Evolutionary conservation across 2,113 vertebrate genomes (phyloP).

Genomic region (Tetrax tetrax): DNA sequence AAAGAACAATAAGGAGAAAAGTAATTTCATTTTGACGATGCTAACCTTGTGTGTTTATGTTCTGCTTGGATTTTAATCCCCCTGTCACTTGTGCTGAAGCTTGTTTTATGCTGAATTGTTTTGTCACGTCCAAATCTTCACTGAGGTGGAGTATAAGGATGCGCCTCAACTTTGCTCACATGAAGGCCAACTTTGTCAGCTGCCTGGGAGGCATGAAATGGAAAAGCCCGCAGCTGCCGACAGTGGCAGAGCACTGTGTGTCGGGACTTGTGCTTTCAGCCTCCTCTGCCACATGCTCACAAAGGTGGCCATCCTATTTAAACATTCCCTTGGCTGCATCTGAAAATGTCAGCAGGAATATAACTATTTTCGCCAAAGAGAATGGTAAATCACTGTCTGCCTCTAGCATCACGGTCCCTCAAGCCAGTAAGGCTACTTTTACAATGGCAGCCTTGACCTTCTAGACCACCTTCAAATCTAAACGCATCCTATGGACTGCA

Average conservation of each 20-base stretch:
- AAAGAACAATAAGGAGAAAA: conserved; percentile 68
- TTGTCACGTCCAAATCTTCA: neutral
- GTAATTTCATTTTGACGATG: conserved; percentile 69
- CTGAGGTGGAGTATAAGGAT: neutral
- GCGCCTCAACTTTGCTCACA: neutral
- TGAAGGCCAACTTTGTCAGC: neutral
- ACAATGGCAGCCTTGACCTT: neutral
- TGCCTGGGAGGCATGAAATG: neutral
- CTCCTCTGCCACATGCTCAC: neutral
- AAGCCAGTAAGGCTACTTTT: neutral
- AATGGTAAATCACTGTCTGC: neutral
- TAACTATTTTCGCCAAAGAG: neutral
- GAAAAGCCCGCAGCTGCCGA: neutral
- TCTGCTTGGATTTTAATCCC: conserved; percentile 47
- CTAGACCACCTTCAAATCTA: neutral
- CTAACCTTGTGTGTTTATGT: conserved; percentile 53
- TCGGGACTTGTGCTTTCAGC: neutral
- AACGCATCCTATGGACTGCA: neutral
- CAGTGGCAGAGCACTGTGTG: neutral
- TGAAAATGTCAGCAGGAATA: neutral
- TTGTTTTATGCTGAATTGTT: neutral
- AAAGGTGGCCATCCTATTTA: neutral
- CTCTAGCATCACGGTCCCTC: neutral
- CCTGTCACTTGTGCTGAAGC: conserved; percentile 19
- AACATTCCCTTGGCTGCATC: neutral